phyloP scores from a whole-genome alignment of 2,113 vertebrate species.

The Trochalopteron elliotii region DNA sequence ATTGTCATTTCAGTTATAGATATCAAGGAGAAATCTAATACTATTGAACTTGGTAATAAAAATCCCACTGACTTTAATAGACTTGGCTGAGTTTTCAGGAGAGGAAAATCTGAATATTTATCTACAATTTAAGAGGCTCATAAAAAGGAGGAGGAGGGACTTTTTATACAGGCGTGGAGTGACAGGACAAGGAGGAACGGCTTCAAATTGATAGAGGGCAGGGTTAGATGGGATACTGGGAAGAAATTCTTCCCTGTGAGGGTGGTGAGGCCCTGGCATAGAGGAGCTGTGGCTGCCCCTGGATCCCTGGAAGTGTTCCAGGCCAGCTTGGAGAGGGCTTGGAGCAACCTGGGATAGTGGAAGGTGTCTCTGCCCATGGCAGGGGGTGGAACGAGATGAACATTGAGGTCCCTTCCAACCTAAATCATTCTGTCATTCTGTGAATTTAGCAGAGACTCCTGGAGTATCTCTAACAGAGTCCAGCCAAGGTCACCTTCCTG shows the following conservation, averaged over 20 bases:
- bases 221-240: background rate
- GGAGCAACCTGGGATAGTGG: background rate
- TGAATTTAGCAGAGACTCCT: background rate
- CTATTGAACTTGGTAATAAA: background rate
- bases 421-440: background rate
- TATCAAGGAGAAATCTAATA: background rate
- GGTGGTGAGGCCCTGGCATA: background rate
- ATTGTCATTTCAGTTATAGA: background rate
- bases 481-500: background rate
- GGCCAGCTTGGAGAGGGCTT: background rate
- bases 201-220: background rate
- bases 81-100: background rate
- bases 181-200: background rate
- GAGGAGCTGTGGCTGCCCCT: background rate
- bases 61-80: background rate
- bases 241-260: background rate
- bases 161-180: background rate
- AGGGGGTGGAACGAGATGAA: fast-evolving
- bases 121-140: background rate
- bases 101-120: background rate
- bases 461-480: background rate
- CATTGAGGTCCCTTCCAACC: background rate
- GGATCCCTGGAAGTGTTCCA: background rate
- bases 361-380: background rate
- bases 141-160: background rate